Base-by-base conservation (phyloP, 2,113 vertebrate species). In the Microcebus tavaratra region DNA sequence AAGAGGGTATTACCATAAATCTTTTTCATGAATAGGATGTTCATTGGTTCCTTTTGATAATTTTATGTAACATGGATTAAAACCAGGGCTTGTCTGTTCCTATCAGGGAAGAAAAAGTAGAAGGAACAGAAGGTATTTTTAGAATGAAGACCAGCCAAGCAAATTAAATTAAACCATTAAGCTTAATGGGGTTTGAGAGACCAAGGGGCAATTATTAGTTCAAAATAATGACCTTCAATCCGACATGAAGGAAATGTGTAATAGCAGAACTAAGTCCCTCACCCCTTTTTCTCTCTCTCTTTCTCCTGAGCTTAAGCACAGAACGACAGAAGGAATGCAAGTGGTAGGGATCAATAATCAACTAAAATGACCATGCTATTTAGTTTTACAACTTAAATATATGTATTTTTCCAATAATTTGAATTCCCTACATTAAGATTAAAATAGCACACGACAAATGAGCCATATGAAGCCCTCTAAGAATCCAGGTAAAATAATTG, bases 81-180 rank as follows among this genome's bases (percentile, higher is more conserved):
- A 98, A 98, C 95, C 96, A 95, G 97, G 39, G 88, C 92, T 96
- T 97, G 87, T 92, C 97, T 98, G 96, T 97, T 96, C 83, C 91
- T 93, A 96, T 81, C 97, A 97, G 68, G 70, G 80, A 95, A 97
- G 50, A 61, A 96, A 84, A 94, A 92, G 86, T 97, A 97, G 97
- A 85, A 98, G 92, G 90, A 98, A 80, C 10, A 97, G 97, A 98
- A 81, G 34, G 34, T 91, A 79, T 83, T 88, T 97, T 97, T 97
- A 98, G 95, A 98, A 95, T 95, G 87, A 98, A 98, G 95, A 98
- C 93, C 97, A 98, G 65, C 75, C 97, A 97, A 98, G 93, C 94
- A 98, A 98, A 98, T 98, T 98, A 98, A 98, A 97, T 98, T 85
- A 97, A 93, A 95, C 88, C 94, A 98, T 98, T 98, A 98, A 98